A percentile compares a stretch with the other conserved stretches of the same genome.
Conservation (phyloP, 2,888 invertebrate genomes). For the Ectemnius continuus region DNA sequence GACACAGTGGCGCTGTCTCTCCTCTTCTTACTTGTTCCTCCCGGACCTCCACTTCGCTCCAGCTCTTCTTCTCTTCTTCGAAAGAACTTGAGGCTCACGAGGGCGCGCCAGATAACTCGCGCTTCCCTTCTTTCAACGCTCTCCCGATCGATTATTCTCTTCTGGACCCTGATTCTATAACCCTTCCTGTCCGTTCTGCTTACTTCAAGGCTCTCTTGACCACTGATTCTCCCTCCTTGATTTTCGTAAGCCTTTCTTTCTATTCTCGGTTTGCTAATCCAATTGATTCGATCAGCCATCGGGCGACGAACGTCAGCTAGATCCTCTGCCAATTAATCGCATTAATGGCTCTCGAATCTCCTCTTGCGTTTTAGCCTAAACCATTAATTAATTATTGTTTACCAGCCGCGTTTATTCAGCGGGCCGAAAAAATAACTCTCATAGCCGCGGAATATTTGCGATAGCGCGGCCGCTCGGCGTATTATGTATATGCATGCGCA, state of each 20-base stretch:
- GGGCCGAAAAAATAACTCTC: too few relatives aligned
- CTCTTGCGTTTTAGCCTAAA: too few relatives aligned
- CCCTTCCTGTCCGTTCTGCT: conserved; percentile 13
- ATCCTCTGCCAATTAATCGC: too few relatives aligned
- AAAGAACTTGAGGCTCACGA: conserved; percentile 35
- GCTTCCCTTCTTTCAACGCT: conserved; percentile 61
- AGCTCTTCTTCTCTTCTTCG: conserved; percentile 34
- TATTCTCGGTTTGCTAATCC: too few relatives aligned
- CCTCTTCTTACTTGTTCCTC: too few relatives aligned
- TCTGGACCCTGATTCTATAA: conserved; percentile 27
- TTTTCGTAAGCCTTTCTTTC: not conserved
- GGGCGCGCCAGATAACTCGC: conserved; percentile 63
- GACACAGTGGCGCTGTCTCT: too few relatives aligned
- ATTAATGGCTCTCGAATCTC: too few relatives aligned
- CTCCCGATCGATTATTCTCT: conserved; percentile 60
- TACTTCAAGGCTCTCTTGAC: not conserved
- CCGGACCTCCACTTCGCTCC: conserved; percentile 22
- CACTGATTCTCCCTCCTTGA: conserved; percentile 18
- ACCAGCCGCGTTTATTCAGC: too few relatives aligned
- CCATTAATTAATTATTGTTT: too few relatives aligned
- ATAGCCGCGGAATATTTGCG: not conserved
- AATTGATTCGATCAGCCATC: too few relatives aligned
- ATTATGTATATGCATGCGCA: not conserved
- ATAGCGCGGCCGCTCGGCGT: not conserved
- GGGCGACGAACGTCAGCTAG: too few relatives aligned